Conservation (phyloP, 2,113 vertebrate genomes). For the Callaeas wilsoni region DNA sequence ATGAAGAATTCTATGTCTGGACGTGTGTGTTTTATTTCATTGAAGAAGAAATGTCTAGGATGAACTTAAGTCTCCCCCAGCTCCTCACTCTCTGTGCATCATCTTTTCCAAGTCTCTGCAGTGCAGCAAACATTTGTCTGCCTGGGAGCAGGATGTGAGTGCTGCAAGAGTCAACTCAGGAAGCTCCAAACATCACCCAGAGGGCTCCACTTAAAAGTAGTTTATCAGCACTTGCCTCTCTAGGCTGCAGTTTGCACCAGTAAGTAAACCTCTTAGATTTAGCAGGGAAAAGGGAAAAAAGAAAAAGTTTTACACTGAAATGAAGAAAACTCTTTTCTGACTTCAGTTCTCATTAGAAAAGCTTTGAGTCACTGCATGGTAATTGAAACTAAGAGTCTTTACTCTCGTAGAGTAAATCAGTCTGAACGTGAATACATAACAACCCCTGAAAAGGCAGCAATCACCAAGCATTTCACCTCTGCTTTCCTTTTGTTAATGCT, state of each 20-base stretch:
- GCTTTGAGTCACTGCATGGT: neutral
- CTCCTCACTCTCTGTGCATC: neutral
- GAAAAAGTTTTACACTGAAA: neutral
- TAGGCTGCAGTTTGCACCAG: neutral
- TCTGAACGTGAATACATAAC: neutral
- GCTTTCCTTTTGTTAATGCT: slow-evolving; percentile 8
- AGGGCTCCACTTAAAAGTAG: neutral
- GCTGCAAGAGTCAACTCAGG: neutral
- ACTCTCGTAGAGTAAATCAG: neutral
- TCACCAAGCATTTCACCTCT: neutral
- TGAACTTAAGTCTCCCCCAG: neutral
- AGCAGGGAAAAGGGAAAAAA: neutral
- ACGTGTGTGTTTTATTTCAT: neutral
- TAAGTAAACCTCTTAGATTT: neutral
- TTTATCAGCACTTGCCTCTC: neutral
- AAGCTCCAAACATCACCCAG: neutral
- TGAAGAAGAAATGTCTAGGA: neutral
- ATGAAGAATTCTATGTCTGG: neutral
- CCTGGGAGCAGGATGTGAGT: neutral
- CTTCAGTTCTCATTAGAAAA: neutral
- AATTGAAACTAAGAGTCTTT: neutral
- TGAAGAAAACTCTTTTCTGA: neutral
- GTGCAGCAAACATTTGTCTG: neutral
- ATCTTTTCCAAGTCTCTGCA: neutral
- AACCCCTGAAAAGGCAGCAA: neutral